Evolutionary conservation across 2,797 vertebrate species (phyloP).

Genomic region (Sphenodon punctatus): DNA sequence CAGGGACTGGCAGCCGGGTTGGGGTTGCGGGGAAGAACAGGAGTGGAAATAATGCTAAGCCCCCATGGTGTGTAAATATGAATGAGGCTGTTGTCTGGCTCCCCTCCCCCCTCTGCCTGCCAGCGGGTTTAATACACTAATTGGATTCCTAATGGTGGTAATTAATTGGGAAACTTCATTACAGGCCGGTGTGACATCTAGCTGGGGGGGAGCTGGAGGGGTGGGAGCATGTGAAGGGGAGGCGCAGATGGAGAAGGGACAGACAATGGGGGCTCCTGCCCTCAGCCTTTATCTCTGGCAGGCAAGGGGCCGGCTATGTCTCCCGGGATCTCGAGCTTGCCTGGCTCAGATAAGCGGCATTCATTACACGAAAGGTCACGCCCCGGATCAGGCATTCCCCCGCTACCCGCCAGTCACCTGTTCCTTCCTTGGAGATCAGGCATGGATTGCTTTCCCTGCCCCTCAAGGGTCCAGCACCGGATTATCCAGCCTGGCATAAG

Average conservation of each 20-base stretch:
- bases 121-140: background rate
- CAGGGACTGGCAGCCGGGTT: no score
- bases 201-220: background rate
- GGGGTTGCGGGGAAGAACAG: background rate
- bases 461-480: no score
- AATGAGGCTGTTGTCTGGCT: background rate
- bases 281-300: background rate
- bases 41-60: background rate
- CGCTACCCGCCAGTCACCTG: background rate
- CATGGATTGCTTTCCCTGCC: no score
- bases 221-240: no score
- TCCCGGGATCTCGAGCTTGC: background rate
- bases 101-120: background rate
- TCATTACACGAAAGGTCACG: background rate
- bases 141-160: slow-evolving; percentile 15
- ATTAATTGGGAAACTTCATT: slow-evolving; percentile 17
- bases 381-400: background rate
- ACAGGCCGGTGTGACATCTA: background rate
- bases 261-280: background rate
- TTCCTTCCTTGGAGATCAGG: background rate
- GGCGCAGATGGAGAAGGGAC: background rate
- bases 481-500: no score
- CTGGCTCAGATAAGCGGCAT: background rate
- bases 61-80: background rate
- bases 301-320: background rate